Percentiles rank a stretch among this genome's conserved stretches.
These are phyloP conservation scores for Drosophila micromelanica DNA, from an alignment of 1,140 invertebrate species.

Conservation along the genomic window DNA sequence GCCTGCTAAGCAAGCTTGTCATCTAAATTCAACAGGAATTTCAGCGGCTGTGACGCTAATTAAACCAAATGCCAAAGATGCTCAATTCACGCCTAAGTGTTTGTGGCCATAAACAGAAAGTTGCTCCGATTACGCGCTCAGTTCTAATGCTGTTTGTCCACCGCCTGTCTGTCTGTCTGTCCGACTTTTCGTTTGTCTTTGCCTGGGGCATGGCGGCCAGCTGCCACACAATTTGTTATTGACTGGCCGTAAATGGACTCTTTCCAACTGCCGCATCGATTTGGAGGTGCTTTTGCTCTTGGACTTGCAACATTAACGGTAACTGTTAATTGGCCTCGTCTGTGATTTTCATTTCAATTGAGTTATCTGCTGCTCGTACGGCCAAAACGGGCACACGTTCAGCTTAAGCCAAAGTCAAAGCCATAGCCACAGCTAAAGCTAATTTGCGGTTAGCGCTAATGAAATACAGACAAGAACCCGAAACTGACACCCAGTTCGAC, in stretches of 20 bases:
- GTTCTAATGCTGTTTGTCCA: constrained; percentile 60
- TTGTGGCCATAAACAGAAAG: constrained; percentile 69
- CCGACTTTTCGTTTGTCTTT: background rate
- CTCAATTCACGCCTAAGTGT: constrained; percentile 81
- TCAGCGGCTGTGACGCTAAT: constrained; percentile 59
- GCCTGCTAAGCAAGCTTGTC: constrained; percentile 27
- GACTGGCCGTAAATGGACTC: constrained; percentile 52
- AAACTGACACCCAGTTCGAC: constrained; percentile 12
- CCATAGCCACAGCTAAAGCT: constrained; percentile 32
- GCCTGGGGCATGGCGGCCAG: constrained; percentile 53
- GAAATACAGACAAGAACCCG: constrained; percentile 46
- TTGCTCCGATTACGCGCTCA: constrained; percentile 62
- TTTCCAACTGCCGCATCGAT: constrained; percentile 10
- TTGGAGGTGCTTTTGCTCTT: constrained; percentile 12
- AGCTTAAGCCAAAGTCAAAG: constrained; percentile 10
- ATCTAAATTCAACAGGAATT: constrained; percentile 59
- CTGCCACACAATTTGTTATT: constrained; percentile 65
- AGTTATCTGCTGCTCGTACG: constrained; percentile 58
- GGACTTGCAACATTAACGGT: constrained; percentile 51
- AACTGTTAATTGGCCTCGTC: constrained; percentile 45
- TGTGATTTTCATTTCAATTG: constrained; percentile 80
- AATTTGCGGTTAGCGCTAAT: constrained; percentile 72
- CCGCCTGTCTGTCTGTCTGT: constrained; percentile 7
- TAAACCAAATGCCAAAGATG: constrained; percentile 79
- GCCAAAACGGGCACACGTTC: constrained; percentile 37